Conservation (phyloP, 2,797 vertebrate genomes). For the Oryzias dopingdopingensis region DNA sequence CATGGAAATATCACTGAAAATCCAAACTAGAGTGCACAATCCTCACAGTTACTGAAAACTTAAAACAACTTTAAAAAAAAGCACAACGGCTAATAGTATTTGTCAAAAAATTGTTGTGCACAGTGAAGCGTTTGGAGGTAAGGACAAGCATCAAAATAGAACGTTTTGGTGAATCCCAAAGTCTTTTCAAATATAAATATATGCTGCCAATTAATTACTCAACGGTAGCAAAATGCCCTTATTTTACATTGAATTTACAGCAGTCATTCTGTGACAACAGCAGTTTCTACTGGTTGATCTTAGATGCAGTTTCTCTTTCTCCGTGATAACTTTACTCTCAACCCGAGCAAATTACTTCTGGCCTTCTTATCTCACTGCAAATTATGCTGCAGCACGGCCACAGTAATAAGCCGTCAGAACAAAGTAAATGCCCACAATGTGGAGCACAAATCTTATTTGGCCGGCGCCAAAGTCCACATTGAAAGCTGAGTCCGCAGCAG, state of each 20-base stretch:
- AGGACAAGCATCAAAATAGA: too few relatives aligned
- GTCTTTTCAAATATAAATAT: too few relatives aligned
- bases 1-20: too few relatives aligned
- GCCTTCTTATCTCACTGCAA: slow-evolving; percentile 64
- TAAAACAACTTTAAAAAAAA: too few relatives aligned
- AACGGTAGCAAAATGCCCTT: not conserved
- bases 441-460: slow-evolving; percentile 84
- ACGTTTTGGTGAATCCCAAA: too few relatives aligned
- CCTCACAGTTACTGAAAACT: too few relatives aligned
- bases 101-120: too few relatives aligned
- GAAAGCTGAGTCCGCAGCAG: slow-evolving; percentile 78
- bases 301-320: slow-evolving; percentile 56
- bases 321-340: slow-evolving; percentile 76
- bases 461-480: slow-evolving; percentile 60
- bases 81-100: too few relatives aligned
- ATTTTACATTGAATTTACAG: slow-evolving; percentile 10
- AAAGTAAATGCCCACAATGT: slow-evolving; percentile 78
- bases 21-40: too few relatives aligned
- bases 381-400: slow-evolving; percentile 77
- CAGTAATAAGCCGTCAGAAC: slow-evolving; percentile 76
- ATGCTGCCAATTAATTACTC: not conserved
- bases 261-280: slow-evolving; percentile 18
- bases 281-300: slow-evolving; percentile 60
- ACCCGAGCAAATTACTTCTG: slow-evolving; percentile 76
- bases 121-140: too few relatives aligned